A percentile compares a stretch with the other conserved stretches of the same genome.
These are phyloP conservation scores for Brachyhypopomus occidentalis DNA, from an alignment of 2,113 vertebrate genomes.

Conservation along the genomic window DNA sequence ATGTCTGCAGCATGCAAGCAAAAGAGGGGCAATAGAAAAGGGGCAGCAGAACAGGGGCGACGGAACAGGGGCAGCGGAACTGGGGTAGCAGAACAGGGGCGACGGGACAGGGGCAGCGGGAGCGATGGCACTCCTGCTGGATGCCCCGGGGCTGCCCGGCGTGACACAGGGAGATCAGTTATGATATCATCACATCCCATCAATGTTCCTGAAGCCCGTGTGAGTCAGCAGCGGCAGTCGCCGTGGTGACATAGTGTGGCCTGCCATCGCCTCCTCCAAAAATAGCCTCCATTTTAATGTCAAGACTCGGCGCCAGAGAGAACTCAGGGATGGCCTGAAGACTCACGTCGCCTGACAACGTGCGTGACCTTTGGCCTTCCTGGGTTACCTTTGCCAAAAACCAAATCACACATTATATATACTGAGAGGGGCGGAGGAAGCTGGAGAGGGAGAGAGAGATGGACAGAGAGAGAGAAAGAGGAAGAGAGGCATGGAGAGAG, in stretches of 20 bases:
- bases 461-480: not conserved
- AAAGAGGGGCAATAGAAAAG: not conserved
- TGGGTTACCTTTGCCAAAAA: slow-evolving; percentile 50
- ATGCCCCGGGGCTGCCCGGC: no score
- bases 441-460: not conserved
- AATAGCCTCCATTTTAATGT: slow-evolving; percentile 71
- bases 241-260: slow-evolving; percentile 59
- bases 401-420: slow-evolving; percentile 20
- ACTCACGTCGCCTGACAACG: slow-evolving; percentile 66
- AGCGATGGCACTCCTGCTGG: no score
- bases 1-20: slow-evolving; percentile 4
- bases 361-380: slow-evolving; percentile 68
- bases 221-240: slow-evolving; percentile 65
- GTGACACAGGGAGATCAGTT: slow-evolving; percentile 26
- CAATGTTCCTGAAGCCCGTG: slow-evolving; percentile 58
- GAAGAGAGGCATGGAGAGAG: not conserved
- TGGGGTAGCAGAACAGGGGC: no score
- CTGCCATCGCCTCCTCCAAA: slow-evolving; percentile 57
- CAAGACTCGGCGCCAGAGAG: slow-evolving; percentile 51
- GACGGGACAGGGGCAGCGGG: no score
- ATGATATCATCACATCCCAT: slow-evolving; percentile 60
- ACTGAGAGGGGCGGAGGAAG: no score
- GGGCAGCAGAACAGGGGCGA: not conserved
- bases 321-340: slow-evolving; percentile 61
- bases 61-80: no score